Evolutionary conservation across 2,797 vertebrate genomes (phyloP).

Genomic region (Otus scops): DNA sequence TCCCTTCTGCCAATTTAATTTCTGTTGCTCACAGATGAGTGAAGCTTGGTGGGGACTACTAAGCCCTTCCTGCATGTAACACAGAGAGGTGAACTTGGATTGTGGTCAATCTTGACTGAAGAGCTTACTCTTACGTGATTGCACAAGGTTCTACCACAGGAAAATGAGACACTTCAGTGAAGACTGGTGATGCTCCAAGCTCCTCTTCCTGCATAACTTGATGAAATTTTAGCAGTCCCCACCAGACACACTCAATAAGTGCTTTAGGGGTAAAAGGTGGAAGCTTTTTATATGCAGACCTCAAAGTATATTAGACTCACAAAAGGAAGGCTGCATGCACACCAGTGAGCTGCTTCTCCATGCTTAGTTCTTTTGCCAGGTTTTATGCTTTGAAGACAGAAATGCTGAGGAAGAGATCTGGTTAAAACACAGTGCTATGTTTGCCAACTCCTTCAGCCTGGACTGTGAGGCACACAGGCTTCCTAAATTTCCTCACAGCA

Average conservation of each 20-base stretch:
- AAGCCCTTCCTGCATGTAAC: neutral
- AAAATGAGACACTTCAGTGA: neutral
- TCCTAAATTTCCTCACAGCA: neutral
- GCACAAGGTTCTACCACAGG: neutral
- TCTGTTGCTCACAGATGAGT: neutral
- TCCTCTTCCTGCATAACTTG: neutral
- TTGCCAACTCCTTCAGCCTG: neutral
- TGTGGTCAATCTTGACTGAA: neutral
- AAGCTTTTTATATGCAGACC: neutral
- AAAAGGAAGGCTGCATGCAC: neutral
- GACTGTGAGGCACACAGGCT: accelerated
- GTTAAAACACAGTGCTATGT: neutral
- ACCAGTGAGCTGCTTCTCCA: neutral
- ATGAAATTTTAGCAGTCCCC: neutral
- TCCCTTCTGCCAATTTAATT: neutral
- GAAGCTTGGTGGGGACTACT: neutral
- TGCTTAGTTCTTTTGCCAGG: neutral
- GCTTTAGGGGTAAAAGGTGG: neutral
- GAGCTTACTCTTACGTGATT: neutral
- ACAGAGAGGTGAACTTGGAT: neutral
- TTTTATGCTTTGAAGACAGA: neutral
- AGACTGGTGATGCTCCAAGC: neutral
- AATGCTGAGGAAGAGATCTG: neutral
- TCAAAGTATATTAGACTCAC: neutral
- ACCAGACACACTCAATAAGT: neutral